These are phyloP conservation scores for Porites divaricata DNA, from an alignment of 92 coral and sea anemone genomes.

Conservation along the genomic window DNA sequence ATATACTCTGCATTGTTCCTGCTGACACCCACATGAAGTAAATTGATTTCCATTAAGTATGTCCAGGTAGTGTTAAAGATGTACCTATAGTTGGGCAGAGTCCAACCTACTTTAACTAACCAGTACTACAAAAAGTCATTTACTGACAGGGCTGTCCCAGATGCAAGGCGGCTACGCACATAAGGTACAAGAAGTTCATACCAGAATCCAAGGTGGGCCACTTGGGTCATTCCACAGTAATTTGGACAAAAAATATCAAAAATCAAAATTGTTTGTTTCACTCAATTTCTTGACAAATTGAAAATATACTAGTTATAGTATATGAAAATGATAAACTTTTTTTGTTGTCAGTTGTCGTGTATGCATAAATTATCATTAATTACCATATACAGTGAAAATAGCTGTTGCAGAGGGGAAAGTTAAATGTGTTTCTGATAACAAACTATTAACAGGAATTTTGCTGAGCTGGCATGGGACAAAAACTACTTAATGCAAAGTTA, in stretches of 20 bases:
- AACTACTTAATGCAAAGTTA: not conserved
- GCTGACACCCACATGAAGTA: too few relatives aligned
- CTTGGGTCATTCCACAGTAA: not conserved
- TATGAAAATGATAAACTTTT: not conserved
- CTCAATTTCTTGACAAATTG: not conserved
- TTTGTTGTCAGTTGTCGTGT: not conserved
- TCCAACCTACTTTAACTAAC: too few relatives aligned
- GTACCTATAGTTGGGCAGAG: too few relatives aligned
- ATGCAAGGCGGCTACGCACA: too few relatives aligned
- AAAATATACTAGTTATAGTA: not conserved
- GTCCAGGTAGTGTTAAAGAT: too few relatives aligned
- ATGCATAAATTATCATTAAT: constrained; percentile 1
- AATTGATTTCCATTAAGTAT: too few relatives aligned
- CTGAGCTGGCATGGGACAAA: not conserved
- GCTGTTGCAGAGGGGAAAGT: constrained; percentile 2
- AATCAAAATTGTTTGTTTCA: not conserved
- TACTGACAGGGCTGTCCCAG: too few relatives aligned
- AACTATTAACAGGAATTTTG: not conserved
- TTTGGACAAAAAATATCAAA: not conserved
- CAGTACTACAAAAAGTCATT: too few relatives aligned
- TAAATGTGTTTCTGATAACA: not conserved
- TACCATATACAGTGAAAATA: not conserved
- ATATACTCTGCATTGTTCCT: too few relatives aligned
- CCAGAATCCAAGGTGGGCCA: too few relatives aligned
- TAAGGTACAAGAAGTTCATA: too few relatives aligned